phyloP scores from a whole-genome alignment of 2,797 vertebrate genomes.

The Semaprochilodus insignis region DNA sequence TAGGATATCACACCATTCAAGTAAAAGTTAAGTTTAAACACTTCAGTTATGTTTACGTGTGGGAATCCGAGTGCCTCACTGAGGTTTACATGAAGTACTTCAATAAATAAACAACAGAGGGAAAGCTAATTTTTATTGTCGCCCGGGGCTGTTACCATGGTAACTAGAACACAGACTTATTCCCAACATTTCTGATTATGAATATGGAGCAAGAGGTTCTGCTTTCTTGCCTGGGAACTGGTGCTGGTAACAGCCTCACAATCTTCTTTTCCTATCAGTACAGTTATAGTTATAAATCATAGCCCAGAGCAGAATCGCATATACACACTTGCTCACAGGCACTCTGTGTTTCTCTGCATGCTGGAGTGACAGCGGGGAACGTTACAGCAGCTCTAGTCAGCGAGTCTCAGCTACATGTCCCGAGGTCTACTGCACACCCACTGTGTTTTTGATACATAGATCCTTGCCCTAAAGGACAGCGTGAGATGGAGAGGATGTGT shows the following conservation, averaged over 20 bases:
- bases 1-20: too few relatives aligned
- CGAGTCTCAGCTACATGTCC: slow-evolving; percentile 48
- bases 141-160: too few relatives aligned
- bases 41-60: too few relatives aligned
- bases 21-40: too few relatives aligned
- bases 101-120: too few relatives aligned
- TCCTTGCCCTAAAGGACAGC: slow-evolving; percentile 11
- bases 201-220: neutral
- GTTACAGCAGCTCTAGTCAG: slow-evolving; percentile 24
- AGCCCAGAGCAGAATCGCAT: neutral
- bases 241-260: neutral
- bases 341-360: slow-evolving; percentile 37
- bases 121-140: too few relatives aligned
- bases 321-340: neutral
- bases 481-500: neutral
- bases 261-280: neutral
- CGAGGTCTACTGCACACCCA: slow-evolving; percentile 37
- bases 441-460: neutral
- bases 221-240: neutral
- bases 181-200: neutral
- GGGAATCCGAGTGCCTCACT: too few relatives aligned
- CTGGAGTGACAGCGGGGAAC: slow-evolving; percentile 34
- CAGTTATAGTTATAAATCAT: slow-evolving; percentile 11
- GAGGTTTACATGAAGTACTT: too few relatives aligned
- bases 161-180: too few relatives aligned